Conservation (phyloP, 2,888 invertebrate species). For the Vannuccia rotundouncinata region DNA sequence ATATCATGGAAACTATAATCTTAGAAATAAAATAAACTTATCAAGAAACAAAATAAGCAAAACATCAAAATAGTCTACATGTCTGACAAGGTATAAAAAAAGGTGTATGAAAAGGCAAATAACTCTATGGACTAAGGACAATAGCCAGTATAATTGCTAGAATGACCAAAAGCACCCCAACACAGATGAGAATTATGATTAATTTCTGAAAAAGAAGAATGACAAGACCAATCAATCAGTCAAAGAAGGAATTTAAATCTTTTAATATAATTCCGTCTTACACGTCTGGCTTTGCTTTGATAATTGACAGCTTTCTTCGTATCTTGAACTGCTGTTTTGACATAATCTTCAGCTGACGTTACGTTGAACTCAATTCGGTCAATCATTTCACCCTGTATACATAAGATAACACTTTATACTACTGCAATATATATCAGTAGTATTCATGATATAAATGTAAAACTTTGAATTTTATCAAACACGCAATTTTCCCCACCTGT, state of each 20-base stretch:
- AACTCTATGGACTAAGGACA: no score
- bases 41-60: no score
- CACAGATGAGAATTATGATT: background rate
- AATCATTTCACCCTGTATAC: constrained; percentile 98
- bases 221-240: background rate
- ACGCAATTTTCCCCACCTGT: no score
- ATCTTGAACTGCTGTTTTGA: constrained; percentile 99
- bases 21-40: no score
- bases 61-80: no score
- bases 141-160: background rate
- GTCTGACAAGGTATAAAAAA: no score
- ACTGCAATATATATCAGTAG: no score
- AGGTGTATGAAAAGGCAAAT: no score
- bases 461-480: no score
- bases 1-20: no score
- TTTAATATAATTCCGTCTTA: constrained; percentile 43
- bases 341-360: constrained; percentile 99
- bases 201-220: background rate
- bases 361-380: constrained; percentile 99
- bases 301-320: constrained; percentile 99
- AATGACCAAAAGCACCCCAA: background rate
- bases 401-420: no score
- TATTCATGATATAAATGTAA: no score
- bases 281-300: constrained; percentile 85
- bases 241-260: background rate